These are phyloP conservation scores for Odontocerum albicorne DNA, from an alignment of 2,888 invertebrate genomes.

Conservation along the genomic window DNA sequence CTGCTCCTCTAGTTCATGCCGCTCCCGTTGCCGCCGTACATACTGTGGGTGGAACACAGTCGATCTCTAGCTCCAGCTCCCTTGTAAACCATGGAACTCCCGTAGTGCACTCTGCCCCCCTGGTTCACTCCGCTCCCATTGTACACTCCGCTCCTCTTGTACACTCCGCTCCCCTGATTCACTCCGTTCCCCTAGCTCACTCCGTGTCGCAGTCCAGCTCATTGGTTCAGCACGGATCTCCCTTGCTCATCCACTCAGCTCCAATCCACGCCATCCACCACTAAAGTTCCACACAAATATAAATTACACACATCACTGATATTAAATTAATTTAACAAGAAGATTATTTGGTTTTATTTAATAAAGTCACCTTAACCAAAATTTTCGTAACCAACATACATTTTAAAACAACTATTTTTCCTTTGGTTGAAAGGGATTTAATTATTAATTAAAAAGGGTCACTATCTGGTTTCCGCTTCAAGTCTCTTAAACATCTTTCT, in stretches of 20 bases:
- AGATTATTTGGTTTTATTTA: too few relatives aligned
- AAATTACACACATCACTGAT: too few relatives aligned
- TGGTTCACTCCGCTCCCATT: conserved; percentile 43
- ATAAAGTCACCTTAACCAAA: too few relatives aligned
- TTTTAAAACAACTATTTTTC: too few relatives aligned
- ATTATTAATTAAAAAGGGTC: too few relatives aligned
- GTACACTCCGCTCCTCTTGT: conserved; percentile 42
- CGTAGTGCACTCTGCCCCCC: conserved; percentile 40
- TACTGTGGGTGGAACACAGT: conserved; percentile 2
- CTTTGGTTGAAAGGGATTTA: too few relatives aligned
- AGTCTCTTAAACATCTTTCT: too few relatives aligned
- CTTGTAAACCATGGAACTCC: conserved; percentile 43
- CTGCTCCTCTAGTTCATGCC: conserved; percentile 40
- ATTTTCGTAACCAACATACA: too few relatives aligned
- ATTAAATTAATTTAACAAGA: too few relatives aligned
- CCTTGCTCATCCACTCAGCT: conserved; percentile 34
- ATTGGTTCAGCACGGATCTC: conserved; percentile 47
- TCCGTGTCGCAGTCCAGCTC: conserved; percentile 53
- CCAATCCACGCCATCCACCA: too few relatives aligned
- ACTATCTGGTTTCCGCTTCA: too few relatives aligned
- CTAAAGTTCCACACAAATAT: too few relatives aligned
- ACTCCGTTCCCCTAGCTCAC: conserved; percentile 40
- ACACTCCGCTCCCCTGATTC: conserved; percentile 43
- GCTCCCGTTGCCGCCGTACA: conserved; percentile 38
- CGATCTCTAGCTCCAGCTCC: conserved; percentile 11